Evolutionary conservation across 2,888 invertebrate genomes (phyloP), one percentile per base, ranked within the genome.

Genomic region (Scaptomyza parva): DNA sequence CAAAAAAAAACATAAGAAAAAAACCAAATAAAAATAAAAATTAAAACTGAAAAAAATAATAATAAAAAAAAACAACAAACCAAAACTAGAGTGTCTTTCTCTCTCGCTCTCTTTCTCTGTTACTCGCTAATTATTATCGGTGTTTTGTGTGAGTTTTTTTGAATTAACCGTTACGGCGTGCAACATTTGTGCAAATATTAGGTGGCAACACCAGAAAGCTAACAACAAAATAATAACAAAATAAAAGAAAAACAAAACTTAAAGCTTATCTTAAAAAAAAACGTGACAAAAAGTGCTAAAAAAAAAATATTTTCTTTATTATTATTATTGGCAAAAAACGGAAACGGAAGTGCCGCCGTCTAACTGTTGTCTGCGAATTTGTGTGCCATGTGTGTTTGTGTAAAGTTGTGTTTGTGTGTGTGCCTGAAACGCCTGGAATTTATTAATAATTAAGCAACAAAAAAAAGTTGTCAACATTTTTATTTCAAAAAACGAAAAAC

Each of bases 291-390:
- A 33, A 6, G 40, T 57, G 65, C 53, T 48, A 4, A 7, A 30
- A 53, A 43, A 11, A 14, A 28, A n/a, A n/a, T n/a, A n/a, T n/a
- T n/a, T n/a, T n/a, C n/a, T n/a, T n/a, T 39, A 20, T 35, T 40
- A 43, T 48, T 57, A 24, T 67, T 17, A 8, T 26, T 26, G 26
- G 44, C 2, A 24, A 33, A 18, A 35, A 73, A 40, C 70, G 73
- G 70, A 70, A 74, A 62, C 74, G 74, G 74, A 74, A 74, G 59
- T 52, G 59, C 33, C 43, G 53, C 37, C 55, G 60, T 17, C 43
- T 18, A 35, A 48, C 48, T 73, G 62, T 39, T 39, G 48, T 40
- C 35, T 53, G 39, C 51, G 33, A 44, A 62, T 72, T 60, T 47
- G 37, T 24, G 18, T 20, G 2, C 28, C 9, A 3, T 28, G 28